Base-by-base conservation (phyloP, 1,140 invertebrate genomes). In the Plectus sambesii region DNA sequence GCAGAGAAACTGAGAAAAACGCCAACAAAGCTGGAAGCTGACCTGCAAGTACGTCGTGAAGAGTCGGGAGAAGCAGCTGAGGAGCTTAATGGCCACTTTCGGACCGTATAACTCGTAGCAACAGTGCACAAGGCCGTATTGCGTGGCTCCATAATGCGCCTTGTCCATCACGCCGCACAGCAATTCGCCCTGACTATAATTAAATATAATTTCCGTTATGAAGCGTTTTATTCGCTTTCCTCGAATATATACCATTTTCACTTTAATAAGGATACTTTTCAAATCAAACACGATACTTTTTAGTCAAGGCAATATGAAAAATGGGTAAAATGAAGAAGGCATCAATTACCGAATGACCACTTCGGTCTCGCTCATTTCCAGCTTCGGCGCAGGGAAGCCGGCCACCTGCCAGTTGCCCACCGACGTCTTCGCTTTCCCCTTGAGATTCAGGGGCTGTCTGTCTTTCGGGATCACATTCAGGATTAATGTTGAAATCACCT, bases 81-180 rank as follows among this genome's bases (percentile, higher is more conserved):
- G 68, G 27, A 98, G 69, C 27, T 78, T 75, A 25, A 80, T 81
- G 1, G 89, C 87, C 49, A 80, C 80, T 38, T 77, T 71, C 23
- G 85, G 87, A 3, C 93, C 92, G 73, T 99, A 98, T 5, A 98
- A 69, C 76, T 82, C 63, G 25, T 73, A 71, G 24, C 56, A 60
- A 37, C 67, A 68, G 48, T 68, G 65, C 44, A 66, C 66, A 8
- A 99, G 76, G 59, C 92, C 85, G 71, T 84, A 94, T 2, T 84
- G 80, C 1, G 90, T 90, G 0, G 90, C 82, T 17, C 94, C 94
- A 72, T 87, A 90, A 66, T 96, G 90, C 25, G 81, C 83, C 73
- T 99, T 99, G 72, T 99, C 94, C 29, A 99, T 73, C n/a, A 99
- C 81, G 3, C 94, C 94, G 59, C 76, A 80, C 1, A 97, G 64